Conservation (phyloP, 2,888 invertebrate species). For the Lydus trimaculatus region DNA sequence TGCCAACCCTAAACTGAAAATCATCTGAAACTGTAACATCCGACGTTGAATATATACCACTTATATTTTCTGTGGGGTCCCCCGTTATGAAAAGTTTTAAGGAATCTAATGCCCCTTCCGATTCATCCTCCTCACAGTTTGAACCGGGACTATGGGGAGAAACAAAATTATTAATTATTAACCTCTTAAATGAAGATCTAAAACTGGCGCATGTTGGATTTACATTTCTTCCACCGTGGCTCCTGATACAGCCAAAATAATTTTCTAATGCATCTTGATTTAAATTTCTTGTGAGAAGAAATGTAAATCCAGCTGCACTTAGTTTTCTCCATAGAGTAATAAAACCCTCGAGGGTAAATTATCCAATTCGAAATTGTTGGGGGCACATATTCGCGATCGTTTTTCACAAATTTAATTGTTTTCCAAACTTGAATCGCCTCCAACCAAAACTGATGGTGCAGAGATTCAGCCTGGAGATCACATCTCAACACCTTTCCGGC, state of each 20-base stretch:
- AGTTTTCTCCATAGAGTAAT: conserved; percentile 1
- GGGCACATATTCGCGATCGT: neutral
- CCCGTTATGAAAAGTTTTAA: too few species aligned
- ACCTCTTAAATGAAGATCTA: conserved; percentile 28
- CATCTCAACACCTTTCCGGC: neutral
- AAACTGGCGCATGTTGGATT: conserved; percentile 31
- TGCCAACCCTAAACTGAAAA: too few species aligned
- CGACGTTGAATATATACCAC: too few species aligned
- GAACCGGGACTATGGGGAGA: conserved; percentile 27
- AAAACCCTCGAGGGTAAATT: neutral
- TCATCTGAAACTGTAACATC: too few species aligned
- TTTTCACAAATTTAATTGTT: too few species aligned
- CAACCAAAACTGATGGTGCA: conserved; percentile 2
- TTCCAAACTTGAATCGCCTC: neutral
- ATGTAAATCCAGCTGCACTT: neutral
- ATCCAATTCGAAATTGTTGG: conserved; percentile 4
- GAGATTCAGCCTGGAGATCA: neutral
- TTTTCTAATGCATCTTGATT: conserved; percentile 40
- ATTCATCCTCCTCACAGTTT: conserved; percentile 35
- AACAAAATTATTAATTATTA: conserved; percentile 35
- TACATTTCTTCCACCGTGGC: conserved; percentile 32
- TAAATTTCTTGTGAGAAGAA: conserved; percentile 12
- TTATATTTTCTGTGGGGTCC: too few species aligned
- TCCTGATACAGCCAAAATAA: conserved; percentile 35
- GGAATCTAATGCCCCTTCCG: too few species aligned